A percentile compares a stretch with the other conserved stretches of the same genome.
phyloP scores from a whole-genome alignment of 2,113 vertebrate species.

The Dasyurus viverrinus region DNA sequence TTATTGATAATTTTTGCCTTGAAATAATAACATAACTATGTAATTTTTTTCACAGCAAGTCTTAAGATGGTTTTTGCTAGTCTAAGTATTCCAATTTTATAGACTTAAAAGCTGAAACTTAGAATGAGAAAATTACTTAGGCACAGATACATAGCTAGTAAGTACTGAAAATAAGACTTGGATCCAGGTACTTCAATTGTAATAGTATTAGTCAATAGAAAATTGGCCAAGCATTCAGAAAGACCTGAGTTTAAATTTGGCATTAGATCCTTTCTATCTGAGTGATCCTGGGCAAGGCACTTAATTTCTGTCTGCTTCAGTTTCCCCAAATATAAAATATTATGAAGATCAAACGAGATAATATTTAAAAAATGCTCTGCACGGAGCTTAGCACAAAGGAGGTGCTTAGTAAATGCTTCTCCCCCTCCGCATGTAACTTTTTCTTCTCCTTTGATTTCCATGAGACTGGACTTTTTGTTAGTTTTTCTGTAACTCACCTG shows the following conservation, averaged over 20 bases:
- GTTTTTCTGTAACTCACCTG: too few species aligned
- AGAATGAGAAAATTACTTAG: background rate
- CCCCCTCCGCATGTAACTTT: rapidly evolving
- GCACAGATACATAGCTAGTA: background rate
- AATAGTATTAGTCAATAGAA: background rate
- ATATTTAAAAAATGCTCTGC: too few species aligned
- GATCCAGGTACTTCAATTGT: background rate
- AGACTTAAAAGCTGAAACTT: background rate
- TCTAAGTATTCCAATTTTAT: background rate
- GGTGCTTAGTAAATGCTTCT: too few species aligned
- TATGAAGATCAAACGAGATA: background rate
- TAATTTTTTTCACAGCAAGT: background rate
- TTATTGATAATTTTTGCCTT: background rate
- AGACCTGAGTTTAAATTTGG: background rate
- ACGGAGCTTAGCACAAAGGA: too few species aligned
- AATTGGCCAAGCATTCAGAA: background rate
- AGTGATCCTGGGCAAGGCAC: too few species aligned
- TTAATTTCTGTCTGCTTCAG: too few species aligned
- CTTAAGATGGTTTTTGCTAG: background rate
- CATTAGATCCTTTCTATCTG: too few species aligned
- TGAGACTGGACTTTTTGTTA: too few species aligned
- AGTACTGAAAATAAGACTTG: background rate
- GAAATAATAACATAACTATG: background rate
- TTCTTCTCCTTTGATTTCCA: too few species aligned
- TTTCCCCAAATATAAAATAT: background rate